Evolutionary conservation across 2,888 invertebrate species (phyloP).

Genomic region (Ganaspis brasiliensis): DNA sequence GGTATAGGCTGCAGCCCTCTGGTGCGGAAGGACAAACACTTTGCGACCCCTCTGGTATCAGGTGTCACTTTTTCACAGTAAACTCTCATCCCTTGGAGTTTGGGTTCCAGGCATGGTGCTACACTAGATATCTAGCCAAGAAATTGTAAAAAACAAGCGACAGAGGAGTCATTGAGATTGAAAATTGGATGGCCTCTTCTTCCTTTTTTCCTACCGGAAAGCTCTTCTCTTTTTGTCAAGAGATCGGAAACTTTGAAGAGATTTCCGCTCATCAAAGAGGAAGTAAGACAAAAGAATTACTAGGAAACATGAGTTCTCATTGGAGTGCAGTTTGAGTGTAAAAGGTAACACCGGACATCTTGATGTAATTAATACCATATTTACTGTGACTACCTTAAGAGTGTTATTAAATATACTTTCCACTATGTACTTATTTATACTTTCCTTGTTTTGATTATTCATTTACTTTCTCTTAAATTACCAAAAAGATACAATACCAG

Average conservation of each 20-base stretch:
- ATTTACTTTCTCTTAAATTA: no score
- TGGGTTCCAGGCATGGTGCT: neutral
- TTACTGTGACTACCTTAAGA: neutral
- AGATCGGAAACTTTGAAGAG: slow-evolving; percentile 5
- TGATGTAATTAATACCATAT: neutral
- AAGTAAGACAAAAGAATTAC: slow-evolving; percentile 19
- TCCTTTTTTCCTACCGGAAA: neutral
- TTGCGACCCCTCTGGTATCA: slow-evolving; percentile 11
- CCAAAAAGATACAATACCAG: no score
- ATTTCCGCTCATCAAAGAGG: slow-evolving; percentile 11
- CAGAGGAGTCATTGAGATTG: slow-evolving; percentile 17
- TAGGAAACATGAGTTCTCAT: slow-evolving; percentile 10
- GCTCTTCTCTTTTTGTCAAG: neutral
- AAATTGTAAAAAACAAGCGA: neutral
- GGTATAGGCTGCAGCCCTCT: slow-evolving; percentile 12
- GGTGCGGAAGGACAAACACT: slow-evolving; percentile 30
- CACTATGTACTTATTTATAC: no score
- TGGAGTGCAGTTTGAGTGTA: slow-evolving; percentile 1
- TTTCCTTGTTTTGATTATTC: no score
- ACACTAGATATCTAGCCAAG: neutral
- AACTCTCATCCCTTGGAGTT: slow-evolving; percentile 10
- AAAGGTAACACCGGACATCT: slow-evolving; percentile 29
- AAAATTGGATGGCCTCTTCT: slow-evolving; percentile 2
- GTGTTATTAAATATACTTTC: no score
- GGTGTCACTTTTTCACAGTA: slow-evolving; percentile 23